These are phyloP conservation scores for Salpingus planirostris DNA, from an alignment of 2,888 invertebrate genomes.

Conservation along the genomic window DNA sequence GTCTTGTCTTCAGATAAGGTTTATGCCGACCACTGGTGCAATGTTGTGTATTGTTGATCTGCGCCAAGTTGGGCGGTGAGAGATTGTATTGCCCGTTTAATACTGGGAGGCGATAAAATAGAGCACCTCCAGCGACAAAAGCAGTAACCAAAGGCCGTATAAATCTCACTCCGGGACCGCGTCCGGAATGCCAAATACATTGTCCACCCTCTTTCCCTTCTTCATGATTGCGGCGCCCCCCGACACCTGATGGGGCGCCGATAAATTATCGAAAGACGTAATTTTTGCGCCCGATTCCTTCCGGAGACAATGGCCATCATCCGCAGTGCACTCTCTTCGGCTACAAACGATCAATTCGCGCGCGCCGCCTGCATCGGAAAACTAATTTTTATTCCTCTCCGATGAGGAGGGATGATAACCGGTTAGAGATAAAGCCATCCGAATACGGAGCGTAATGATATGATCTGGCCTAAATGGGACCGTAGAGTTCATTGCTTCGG, in stretches of 20 bases:
- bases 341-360: too few relatives aligned
- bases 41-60: constrained; percentile 17
- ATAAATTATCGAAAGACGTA: constrained; percentile 34
- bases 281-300: constrained; percentile 8
- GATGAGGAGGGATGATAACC: too few relatives aligned
- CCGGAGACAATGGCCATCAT: constrained; percentile 10
- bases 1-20: constrained; percentile 19
- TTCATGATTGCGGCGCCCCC: constrained; percentile 37
- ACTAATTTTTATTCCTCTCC: too few relatives aligned
- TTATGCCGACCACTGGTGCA: constrained; percentile 18
- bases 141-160: constrained; percentile 34
- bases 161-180: constrained; percentile 36
- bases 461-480: too few relatives aligned
- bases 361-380: too few relatives aligned
- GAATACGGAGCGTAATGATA: too few relatives aligned
- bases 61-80: constrained; percentile 24
- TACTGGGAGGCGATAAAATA: constrained; percentile 34
- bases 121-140: constrained; percentile 33
- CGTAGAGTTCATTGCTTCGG: too few relatives aligned
- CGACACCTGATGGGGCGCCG: constrained; percentile 35
- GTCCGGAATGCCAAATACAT: constrained; percentile 37
- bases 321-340: constrained; percentile 2
- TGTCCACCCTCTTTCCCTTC: constrained; percentile 28
- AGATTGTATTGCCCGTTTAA: constrained; percentile 35
- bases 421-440: too few relatives aligned